Base-by-base conservation (phyloP, 2,888 invertebrate genomes). In the Plagodis pulveraria region DNA sequence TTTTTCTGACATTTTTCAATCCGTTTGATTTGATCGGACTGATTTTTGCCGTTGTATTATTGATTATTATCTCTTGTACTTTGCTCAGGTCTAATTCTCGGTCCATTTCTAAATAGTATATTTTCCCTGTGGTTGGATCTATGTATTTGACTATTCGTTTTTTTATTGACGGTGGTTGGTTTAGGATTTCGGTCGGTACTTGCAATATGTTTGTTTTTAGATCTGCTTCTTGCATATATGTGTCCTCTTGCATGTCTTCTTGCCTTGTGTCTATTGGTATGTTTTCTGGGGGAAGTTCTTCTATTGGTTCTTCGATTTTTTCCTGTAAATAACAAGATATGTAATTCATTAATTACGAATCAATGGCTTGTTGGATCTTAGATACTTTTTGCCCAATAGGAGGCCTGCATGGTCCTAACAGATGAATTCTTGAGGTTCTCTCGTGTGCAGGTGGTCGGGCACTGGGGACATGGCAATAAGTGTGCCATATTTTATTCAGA, bases 61-160 rank as follows among this genome's bases (percentile, higher is more conserved):
- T 89, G 1, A 91, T 87, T 0, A 91, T 84, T 0, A 91, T 90
- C 64, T 91, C 91, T 58, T 91, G 88, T 0, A 91, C 89, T 67
- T 83, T 89, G 2, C 77, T 87, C 12, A 92, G 44, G 56, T 91
- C 91, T 60, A 92, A 47, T 0, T 78, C 72, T 57, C 87, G 71
- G 44, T 92, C 91, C 86, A 91, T 86, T 80, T 92, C 91, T 64
- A 92, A 63, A 42, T 90, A 92, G 46, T 87, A 91, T 34, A 92
- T 89, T 63, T 91, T 91, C 0, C 89, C 86, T 35, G 91, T 91
- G 0, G 77, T 81, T 0, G 89, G 88, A 35, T 92, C 89, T 61
- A 91, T 84, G 56, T 91, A 92, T 63, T 92, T 91, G 42, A 91
- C 85, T 62, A 92, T 90, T 0, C 88, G 66, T 46, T 91, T 91